These are phyloP conservation scores for Agapostemon virescens DNA, from an alignment of 2,888 invertebrate species.

Conservation along the genomic window DNA sequence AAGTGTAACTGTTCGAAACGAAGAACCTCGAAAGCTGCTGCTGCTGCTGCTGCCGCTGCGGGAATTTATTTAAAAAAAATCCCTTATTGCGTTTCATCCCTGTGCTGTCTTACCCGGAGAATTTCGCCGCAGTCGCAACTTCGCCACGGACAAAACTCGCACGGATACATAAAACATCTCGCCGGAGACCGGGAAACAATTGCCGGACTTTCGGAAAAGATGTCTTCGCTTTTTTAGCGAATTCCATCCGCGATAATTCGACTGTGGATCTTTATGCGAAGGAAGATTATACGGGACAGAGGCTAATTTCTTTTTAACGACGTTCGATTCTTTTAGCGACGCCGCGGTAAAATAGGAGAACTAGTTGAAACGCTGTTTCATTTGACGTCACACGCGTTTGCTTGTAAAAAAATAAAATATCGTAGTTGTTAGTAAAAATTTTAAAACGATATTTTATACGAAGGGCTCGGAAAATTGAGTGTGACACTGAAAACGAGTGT, in stretches of 20 bases:
- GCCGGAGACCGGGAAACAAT: neutral
- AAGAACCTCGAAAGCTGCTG: neutral
- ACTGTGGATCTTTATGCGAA: neutral
- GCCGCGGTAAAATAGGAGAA: too few relatives aligned
- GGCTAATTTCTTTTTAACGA: too few relatives aligned
- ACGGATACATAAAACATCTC: neutral
- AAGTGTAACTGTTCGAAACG: slow-evolving; percentile 8
- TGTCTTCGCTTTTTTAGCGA: neutral
- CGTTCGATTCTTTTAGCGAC: too few relatives aligned
- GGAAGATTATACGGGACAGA: too few relatives aligned
- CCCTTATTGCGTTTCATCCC: neutral
- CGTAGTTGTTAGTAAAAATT: too few relatives aligned
- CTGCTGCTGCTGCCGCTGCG: neutral
- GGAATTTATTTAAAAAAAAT: neutral
- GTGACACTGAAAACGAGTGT: too few relatives aligned
- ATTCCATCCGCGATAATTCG: neutral
- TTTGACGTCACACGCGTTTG: too few relatives aligned
- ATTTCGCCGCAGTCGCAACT: neutral
- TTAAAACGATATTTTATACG: too few relatives aligned
- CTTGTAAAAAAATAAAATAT: too few relatives aligned
- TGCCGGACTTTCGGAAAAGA: neutral
- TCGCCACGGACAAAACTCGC: neutral
- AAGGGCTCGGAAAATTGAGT: too few relatives aligned
- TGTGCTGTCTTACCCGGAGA: neutral
- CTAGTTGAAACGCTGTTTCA: too few relatives aligned